Conservation (phyloP, 2,888 invertebrate species). For the Gari tellinella region DNA sequence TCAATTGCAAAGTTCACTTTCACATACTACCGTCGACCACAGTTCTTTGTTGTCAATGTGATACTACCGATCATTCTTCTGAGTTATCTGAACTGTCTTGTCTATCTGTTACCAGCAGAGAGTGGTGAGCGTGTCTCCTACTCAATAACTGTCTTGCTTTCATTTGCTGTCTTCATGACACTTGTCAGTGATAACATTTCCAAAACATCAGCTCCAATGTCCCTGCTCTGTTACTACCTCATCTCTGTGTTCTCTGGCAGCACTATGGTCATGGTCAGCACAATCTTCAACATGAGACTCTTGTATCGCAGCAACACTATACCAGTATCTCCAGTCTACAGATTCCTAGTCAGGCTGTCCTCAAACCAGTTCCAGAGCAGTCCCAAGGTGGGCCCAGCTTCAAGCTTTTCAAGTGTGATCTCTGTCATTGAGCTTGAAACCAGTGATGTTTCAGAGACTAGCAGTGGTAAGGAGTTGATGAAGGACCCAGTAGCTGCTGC, state of each 20-base stretch:
- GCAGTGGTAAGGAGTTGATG: no score
- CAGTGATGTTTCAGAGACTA: no score
- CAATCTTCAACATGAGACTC: slow-evolving; percentile 3
- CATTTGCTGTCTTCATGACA: slow-evolving; percentile 58
- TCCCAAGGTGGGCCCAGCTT: no score
- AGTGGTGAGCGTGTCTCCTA: slow-evolving; percentile 58
- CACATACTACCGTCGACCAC: slow-evolving; percentile 31
- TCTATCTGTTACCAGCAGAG: slow-evolving; percentile 52
- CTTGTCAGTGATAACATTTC: slow-evolving; percentile 58
- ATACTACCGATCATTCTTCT: slow-evolving; percentile 56
- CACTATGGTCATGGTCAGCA: slow-evolving; percentile 7
- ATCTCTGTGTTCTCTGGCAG: slow-evolving; percentile 3
- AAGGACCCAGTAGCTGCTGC: no score
- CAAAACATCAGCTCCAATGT: slow-evolving; percentile 51
- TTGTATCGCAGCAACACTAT: neutral
- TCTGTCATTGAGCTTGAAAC: no score
- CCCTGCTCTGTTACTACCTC: slow-evolving; percentile 16
- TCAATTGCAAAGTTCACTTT: slow-evolving; percentile 2
- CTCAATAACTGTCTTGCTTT: slow-evolving; percentile 53
- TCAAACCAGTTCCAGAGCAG: no score
- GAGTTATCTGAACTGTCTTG: slow-evolving; percentile 45
- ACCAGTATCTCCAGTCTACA: no score
- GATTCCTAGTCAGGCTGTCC: no score
- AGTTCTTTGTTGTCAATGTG: slow-evolving; percentile 52
- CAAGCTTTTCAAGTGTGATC: no score